These are phyloP conservation scores for Crotalus viridis DNA, from an alignment of 2,113 vertebrate genomes.

Conservation along the genomic window DNA sequence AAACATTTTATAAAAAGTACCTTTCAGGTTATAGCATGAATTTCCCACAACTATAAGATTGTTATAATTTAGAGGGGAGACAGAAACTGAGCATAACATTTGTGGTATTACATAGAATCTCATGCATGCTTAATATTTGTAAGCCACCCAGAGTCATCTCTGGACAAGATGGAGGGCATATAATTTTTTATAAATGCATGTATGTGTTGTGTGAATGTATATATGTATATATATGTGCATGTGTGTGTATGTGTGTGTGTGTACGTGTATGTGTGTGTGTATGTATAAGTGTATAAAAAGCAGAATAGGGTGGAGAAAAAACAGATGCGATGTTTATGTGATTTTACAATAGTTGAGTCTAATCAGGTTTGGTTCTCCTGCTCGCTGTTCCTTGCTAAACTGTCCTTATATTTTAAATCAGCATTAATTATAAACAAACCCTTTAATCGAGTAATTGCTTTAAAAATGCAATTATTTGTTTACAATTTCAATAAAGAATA, in stretches of 20 bases:
- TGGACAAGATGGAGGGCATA: not conserved
- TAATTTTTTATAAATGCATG: not conserved
- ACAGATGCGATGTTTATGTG: not conserved
- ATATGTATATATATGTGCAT: too few species aligned
- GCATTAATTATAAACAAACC: not conserved
- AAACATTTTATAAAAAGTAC: not conserved
- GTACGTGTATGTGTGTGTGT: not conserved
- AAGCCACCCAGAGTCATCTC: not conserved
- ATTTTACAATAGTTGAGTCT: not conserved
- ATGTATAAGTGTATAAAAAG: not conserved
- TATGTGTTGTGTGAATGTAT: not conserved
- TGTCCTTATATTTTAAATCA: not conserved
- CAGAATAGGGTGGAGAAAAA: not conserved
- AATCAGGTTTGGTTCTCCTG: not conserved
- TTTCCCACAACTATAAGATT: not conserved
- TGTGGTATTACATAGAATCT: not conserved
- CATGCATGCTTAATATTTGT: not conserved
- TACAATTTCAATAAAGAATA: not conserved
- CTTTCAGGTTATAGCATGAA: not conserved
- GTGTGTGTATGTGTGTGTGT: too few species aligned
- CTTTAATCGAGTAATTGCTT: not conserved
- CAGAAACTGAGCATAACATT: not conserved
- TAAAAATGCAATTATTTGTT: not conserved
- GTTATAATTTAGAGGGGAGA: not conserved
- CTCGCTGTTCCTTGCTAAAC: not conserved